phyloP scores from a whole-genome alignment of 2,888 invertebrate species.

The Poecilus cupreus region DNA sequence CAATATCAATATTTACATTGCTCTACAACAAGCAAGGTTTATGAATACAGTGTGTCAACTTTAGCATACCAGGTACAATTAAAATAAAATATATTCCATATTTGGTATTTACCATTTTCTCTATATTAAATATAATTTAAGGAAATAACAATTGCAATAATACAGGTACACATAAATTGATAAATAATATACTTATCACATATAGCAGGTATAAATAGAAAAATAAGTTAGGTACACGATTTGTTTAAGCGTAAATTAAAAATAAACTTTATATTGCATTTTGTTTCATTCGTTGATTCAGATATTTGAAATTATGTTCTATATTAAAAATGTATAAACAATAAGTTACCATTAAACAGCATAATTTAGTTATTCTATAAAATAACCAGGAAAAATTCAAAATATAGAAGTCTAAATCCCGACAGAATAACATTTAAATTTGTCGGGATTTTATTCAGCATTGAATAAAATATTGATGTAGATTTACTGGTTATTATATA shows the following conservation, averaged over 20 bases:
- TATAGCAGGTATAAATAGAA: constrained; percentile 11
- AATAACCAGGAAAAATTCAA: too few relatives aligned
- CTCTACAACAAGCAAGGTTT: neutral
- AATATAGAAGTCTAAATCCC: too few relatives aligned
- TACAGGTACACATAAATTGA: constrained; percentile 36
- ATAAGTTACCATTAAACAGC: too few relatives aligned
- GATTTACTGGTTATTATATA: too few relatives aligned
- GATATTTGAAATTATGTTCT: neutral
- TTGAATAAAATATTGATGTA: too few relatives aligned
- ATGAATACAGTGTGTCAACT: constrained; percentile 22
- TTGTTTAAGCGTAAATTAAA: constrained; percentile 17
- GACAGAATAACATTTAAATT: too few relatives aligned
- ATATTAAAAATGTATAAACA: too few relatives aligned
- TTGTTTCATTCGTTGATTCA: neutral
- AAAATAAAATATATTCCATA: constrained; percentile 32
- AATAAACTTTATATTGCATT: neutral
- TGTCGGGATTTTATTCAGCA: too few relatives aligned
- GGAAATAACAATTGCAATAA: neutral
- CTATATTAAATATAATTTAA: constrained; percentile 22
- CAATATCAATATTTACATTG: too few relatives aligned
- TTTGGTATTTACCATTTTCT: neutral
- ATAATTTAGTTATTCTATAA: too few relatives aligned
- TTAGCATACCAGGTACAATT: constrained; percentile 23
- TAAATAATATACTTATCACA: constrained; percentile 30
- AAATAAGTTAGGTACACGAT: constrained; percentile 31